Conservation (phyloP, 2,113 vertebrate species). For the Glaucomys volans region DNA sequence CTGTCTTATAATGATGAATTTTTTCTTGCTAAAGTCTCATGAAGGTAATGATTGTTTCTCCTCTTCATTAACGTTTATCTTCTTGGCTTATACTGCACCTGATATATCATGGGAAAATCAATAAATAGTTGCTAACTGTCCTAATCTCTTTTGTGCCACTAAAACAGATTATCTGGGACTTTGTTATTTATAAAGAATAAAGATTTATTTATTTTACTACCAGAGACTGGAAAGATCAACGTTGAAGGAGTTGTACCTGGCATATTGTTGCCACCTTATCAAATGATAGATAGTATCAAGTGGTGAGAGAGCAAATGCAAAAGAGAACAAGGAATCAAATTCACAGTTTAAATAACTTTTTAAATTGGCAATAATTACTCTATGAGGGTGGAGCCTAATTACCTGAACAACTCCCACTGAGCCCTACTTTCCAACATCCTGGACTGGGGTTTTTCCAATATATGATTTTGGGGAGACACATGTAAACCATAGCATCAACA, state of each 20-base stretch:
- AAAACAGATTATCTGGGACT: background rate
- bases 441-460: background rate
- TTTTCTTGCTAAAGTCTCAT: background rate
- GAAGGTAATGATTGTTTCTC: background rate
- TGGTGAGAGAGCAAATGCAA: background rate
- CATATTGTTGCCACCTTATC: background rate
- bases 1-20: slow-evolving; percentile 3
- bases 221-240: background rate
- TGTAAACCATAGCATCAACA: background rate
- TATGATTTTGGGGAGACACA: background rate
- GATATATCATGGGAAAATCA: background rate
- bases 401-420: background rate
- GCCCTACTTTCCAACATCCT: background rate
- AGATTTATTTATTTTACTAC: background rate
- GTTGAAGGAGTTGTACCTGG: background rate
- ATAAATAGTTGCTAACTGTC: background rate
- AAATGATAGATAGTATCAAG: background rate
- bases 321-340: background rate
- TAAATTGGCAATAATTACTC: background rate
- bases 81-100: background rate
- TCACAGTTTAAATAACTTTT: background rate
- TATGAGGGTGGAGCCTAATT: background rate
- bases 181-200: background rate
- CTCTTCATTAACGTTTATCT: background rate
- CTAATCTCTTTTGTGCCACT: background rate